Base-by-base conservation (phyloP, 2,797 vertebrate genomes). In the Sebastes wilsoni region DNA sequence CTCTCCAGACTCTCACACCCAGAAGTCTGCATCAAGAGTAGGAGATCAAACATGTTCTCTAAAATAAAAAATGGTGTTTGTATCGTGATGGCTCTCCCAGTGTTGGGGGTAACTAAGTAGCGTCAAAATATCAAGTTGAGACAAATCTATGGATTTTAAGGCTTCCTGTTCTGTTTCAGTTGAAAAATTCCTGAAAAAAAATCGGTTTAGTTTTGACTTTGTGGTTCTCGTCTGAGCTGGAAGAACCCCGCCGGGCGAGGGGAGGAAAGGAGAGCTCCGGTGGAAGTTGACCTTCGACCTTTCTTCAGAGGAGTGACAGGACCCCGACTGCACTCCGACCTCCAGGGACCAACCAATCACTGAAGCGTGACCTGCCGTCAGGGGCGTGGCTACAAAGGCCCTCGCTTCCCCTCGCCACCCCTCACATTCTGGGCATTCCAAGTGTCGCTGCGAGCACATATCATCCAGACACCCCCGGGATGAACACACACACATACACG, bases 281-380 rank as follows among this genome's bases (percentile, higher is more conserved):
- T 89, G 93, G 92, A 95, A 93, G 91, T 75, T 91, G 91, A 96
- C 93, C 94, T 80, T 55, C 68, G 89, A 94, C 94, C 89, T 88
- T 66, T 93, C 92, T 91, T 95, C 86, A 93, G 87, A 93, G 84
- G 88, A 93, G 81, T 88, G 93, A 94, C 93, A 95, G 94, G 90
- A 94, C 91, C 92, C 88, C 81, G 54, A 80, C 90, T 95, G 94
- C 93, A 91, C 95, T 94, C 84, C 79, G 87, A 94, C 94, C 94
- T 87, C 87, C 23, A 10, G 80, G 84, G 93, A 93, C 70, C 86
- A 79, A 92, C 93, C 93, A 92, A 90, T 89, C 80, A 16, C 66
- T 91, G 90, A 89, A 94, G 93, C 88, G 77, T 95, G 93, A 95
- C 93, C 89, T 90, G 93, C 80, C 79, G 6, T 82, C 70, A 66